Evolutionary conservation across 2,113 vertebrate species (phyloP).

Genomic region (Salvelinus fontinalis): DNA sequence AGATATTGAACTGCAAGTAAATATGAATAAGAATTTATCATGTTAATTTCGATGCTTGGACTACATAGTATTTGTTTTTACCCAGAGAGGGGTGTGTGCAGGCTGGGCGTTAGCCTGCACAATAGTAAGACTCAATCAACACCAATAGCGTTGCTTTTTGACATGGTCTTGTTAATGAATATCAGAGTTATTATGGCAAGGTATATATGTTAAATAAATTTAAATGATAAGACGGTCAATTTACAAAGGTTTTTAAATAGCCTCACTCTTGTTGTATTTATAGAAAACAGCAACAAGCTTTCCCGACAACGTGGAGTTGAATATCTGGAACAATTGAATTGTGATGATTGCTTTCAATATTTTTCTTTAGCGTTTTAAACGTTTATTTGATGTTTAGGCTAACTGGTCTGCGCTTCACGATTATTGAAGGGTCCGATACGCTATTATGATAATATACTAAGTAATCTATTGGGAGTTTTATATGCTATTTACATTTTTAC

Average conservation of each 20-base stretch:
- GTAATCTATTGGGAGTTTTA: neutral
- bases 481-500: neutral
- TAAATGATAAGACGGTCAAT: neutral
- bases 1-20: neutral
- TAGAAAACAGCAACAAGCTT: slow-evolving; percentile 20
- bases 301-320: neutral
- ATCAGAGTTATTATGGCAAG: neutral
- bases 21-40: slow-evolving; percentile 12
- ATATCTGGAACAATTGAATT: neutral
- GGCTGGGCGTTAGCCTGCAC: slow-evolving; percentile 77
- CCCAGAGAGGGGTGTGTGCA: slow-evolving; percentile 71
- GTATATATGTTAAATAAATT: neutral
- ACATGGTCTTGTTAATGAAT: neutral
- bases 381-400: neutral
- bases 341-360: neutral
- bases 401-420: neutral
- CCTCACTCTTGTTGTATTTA: slow-evolving; percentile 47
- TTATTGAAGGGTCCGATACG: too few relatives aligned
- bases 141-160: slow-evolving; percentile 29
- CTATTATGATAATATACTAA: neutral
- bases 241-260: neutral
- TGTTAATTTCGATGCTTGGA: slow-evolving; percentile 34
- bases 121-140: slow-evolving; percentile 34
- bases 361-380: neutral
- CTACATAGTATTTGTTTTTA: slow-evolving; percentile 69